These are phyloP conservation scores for Actinostola sp. DNA, from an alignment of 92 coral and sea anemone genomes.

Conservation along the genomic window DNA sequence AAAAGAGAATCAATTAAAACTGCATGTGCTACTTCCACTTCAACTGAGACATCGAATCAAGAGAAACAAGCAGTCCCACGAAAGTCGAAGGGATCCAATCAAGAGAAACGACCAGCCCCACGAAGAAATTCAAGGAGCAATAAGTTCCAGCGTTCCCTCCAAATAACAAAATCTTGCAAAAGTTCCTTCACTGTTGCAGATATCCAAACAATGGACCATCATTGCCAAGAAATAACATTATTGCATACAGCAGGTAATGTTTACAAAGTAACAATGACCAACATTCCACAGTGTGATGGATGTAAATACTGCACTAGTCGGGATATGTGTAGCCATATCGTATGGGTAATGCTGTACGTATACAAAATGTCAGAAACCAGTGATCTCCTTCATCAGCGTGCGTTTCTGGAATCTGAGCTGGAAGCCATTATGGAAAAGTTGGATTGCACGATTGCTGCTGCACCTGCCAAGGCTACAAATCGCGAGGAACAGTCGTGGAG, in stretches of 20 bases:
- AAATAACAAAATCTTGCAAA: conserved; percentile 55
- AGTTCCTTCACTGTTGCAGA: conserved; percentile 35
- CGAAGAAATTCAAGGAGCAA: conserved; percentile 24
- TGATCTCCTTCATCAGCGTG: conserved; percentile 54
- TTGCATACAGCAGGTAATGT: conserved; percentile 36
- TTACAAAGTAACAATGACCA: conserved; percentile 26
- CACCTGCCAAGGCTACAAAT: no score
- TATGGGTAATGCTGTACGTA: conserved; percentile 44
- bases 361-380: conserved; percentile 46
- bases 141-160: conserved; percentile 53
- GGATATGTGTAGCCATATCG: conserved; percentile 60
- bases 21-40: background rate
- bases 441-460: conserved; percentile 1
- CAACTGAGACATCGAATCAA: background rate
- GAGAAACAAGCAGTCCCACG: conserved; percentile 36
- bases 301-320: conserved; percentile 62
- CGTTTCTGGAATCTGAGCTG: conserved; percentile 57
- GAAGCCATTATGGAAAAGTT: conserved; percentile 45
- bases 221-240: conserved; percentile 34
- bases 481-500: no score
- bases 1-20: no score
- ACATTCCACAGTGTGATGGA: conserved; percentile 44
- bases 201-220: conserved; percentile 18
- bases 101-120: background rate
- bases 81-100: conserved; percentile 17